Base-by-base conservation (phyloP, 2,797 vertebrate genomes). In the Trematomus bernacchii region DNA sequence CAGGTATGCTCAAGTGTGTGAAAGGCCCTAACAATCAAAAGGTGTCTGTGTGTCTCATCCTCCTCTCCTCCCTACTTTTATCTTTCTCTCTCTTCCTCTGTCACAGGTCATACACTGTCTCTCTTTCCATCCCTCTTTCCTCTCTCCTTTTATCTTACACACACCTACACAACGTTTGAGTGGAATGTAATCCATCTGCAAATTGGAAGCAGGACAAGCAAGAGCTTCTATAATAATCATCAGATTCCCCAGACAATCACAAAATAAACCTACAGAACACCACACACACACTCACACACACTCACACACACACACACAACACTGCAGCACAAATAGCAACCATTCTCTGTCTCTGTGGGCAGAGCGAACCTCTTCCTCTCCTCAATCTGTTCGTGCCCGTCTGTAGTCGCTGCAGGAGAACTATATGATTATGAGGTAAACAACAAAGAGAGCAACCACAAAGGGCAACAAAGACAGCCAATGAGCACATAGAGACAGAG, bases 181-280 rank as follows among this genome's bases (percentile, higher is more conserved):
- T 76, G 75, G 66, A 78, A 85, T 59, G 61, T 70, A 78, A 87
- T 82, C 77, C 73, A 80, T 87, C 81, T 85, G 82, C 82, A 90
- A 89, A 91, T 83, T 90, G 76, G 68, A 85, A 87, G 71, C 79
- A 88, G 81, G 87, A 89, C 77, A 81, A 85, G 80, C 46, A 60
- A 72, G 68, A 64, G 81, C 78, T 61, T 85, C 90, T 90, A 90
- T 84, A 87, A 91, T 91, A 91, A 80, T 71, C 68, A 51, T 71
- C 66, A 76, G 72, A 77, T 84, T 81, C 86, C 83, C 82, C 50
- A 57, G 82, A 82, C 79, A 85, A 84, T 80, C 79, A 87, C 71
- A 83, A 87, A 88, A 84, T 77, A 76, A 82, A 77, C 71, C 76
- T 47, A 65, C 62, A 82, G 65, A 84, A 57, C 30, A 69, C 58